Percentiles rank a stretch among this genome's conserved stretches.
Conservation (phyloP, 1,140 invertebrate species). For the Dufourea novaeangliae region DNA sequence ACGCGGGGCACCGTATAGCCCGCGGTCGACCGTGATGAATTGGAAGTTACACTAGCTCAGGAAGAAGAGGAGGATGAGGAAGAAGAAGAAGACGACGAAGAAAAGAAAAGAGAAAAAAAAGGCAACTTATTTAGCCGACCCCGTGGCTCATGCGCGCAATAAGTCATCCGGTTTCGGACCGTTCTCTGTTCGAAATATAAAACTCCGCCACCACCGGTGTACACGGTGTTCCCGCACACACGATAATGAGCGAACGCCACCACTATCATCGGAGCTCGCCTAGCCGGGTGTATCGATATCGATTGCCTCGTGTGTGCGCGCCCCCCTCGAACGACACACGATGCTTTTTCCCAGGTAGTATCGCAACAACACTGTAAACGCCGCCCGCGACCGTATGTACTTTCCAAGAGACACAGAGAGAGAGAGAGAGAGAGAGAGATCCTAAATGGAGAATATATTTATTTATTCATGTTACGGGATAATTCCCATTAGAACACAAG, state of each 20-base stretch:
- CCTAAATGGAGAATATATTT: no score
- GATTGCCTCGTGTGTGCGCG: no score
- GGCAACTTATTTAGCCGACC: constrained; percentile 25
- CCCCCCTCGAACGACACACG: no score
- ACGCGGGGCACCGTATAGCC: constrained; percentile 59
- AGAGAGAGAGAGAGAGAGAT: no score
- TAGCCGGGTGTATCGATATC: not conserved
- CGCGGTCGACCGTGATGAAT: constrained; percentile 63
- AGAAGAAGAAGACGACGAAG: not conserved
- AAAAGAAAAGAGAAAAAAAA: not conserved
- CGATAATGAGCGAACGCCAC: constrained; percentile 20
- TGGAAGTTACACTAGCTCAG: constrained; percentile 42
- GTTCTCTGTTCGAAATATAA: constrained; percentile 17
- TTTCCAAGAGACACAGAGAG: no score
- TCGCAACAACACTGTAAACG: no score
- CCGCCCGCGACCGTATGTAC: no score
- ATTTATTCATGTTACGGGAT: no score
- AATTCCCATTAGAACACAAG: no score
- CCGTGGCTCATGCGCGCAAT: constrained; percentile 3
- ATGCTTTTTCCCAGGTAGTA: not conserved
- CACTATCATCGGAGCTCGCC: no score
- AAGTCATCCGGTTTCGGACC: constrained; percentile 50
- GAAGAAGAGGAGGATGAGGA: not conserved
- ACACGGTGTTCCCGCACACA: not conserved
- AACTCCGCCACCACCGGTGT: not conserved